Evolutionary conservation across 2,113 vertebrate species (phyloP).

Genomic region (Henicopernis longicauda): DNA sequence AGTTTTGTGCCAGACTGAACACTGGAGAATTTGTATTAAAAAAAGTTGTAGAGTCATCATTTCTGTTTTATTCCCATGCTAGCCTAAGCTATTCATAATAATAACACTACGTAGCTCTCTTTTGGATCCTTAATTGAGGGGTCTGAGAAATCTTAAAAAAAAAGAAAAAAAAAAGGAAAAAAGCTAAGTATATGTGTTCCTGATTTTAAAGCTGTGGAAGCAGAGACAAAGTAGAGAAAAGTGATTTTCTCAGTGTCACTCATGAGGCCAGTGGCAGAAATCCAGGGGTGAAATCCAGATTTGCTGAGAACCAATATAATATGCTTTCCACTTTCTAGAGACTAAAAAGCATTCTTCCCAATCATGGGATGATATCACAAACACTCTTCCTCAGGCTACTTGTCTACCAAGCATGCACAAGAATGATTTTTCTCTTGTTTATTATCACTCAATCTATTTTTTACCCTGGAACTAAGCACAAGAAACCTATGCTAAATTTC

Average conservation of each 20-base stretch:
- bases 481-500: slow-evolving; percentile 21
- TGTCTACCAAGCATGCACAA: background rate
- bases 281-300: background rate
- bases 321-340: background rate
- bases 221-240: background rate
- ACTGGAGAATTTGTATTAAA: background rate
- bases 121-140: background rate
- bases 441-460: slow-evolving; percentile 17
- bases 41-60: background rate
- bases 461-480: background rate
- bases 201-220: background rate
- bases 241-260: background rate
- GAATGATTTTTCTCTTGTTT: slow-evolving; percentile 18
- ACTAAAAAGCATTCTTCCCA: background rate
- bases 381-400: background rate
- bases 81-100: background rate
- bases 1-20: background rate
- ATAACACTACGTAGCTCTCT: background rate
- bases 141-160: background rate
- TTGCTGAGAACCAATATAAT: background rate
- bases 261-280: background rate
- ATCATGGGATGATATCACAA: background rate
- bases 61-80: background rate
- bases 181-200: background rate
- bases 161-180: background rate